Base-by-base conservation (phyloP, 2,888 invertebrate genomes). In the Blera fallax region DNA sequence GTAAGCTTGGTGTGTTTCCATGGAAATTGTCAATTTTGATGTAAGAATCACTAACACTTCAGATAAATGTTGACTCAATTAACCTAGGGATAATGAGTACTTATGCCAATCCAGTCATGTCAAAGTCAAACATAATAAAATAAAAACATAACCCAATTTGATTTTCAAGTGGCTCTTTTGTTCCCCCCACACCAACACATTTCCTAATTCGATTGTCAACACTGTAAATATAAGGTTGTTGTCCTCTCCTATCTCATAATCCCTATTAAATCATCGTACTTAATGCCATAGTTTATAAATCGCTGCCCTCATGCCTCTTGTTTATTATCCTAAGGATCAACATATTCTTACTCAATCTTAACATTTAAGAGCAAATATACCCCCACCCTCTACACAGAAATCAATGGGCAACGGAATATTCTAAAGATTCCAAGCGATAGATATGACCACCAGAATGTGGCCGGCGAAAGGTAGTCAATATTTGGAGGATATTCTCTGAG, bases 311-410 rank as follows among this genome's bases (percentile, higher is more conserved):
- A n/a, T 40, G 8, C 54, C 1, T n/a, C 11, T 43, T 48, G 74
- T 56, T 56, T 64, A 56, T 65, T 56, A 76, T 58, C 65, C 56
- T 18, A 56, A 32, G 65, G 56, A 58, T 65, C 56, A 76, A 58
- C 45, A 65, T 56, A 65, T 58, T 65, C 56, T 34, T 24, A 48
- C 37, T 37, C 40, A 64, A 64, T 54, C 64, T 54, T 24, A 54
- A 16, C 45, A 43, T 32, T 54, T 21, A 64, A 29, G 40, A 29
- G 21, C 40, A 32, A 64, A 72, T n/a, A 72, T 14, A 10, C 43
- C 7, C 37, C 29, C 16, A 2, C 48, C 34, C 8, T 16, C 16
- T 27, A 14, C 50, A 34, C 16, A 45, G 16, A 8, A n/a, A 60
- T 24, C 43, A 10, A 18, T 8, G 32, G 64, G 54, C 45, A 54